phyloP scores from a whole-genome alignment of 2,113 vertebrate genomes.

The Amia ocellicauda region DNA sequence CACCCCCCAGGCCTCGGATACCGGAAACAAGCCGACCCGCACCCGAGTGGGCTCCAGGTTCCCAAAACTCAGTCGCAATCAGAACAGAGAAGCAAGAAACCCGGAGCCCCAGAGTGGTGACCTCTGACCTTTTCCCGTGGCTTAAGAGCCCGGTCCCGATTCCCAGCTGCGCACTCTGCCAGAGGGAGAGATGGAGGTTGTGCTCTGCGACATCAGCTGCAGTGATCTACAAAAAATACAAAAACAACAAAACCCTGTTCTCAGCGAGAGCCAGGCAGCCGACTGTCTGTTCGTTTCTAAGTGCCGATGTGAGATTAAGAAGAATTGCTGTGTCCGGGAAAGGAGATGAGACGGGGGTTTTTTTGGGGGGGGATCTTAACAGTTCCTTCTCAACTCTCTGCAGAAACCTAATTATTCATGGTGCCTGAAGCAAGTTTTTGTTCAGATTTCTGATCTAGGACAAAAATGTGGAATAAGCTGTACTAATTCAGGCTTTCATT shows the following conservation, averaged over 20 bases:
- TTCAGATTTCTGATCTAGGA: conserved; percentile 43
- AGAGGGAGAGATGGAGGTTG: neutral
- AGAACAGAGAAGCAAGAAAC: conserved; percentile 73
- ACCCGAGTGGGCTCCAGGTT: conserved; percentile 77
- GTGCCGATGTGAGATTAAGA: conserved; percentile 17
- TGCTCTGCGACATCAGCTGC: conserved; percentile 12
- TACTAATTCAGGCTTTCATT: no score
- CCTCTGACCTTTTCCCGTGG: conserved; percentile 65
- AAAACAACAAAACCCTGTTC: neutral
- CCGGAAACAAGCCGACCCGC: conserved; percentile 65
- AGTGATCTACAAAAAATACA: conserved; percentile 5
- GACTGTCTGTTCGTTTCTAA: conserved; percentile 21
- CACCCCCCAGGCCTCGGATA: conserved; percentile 68
- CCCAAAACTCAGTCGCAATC: conserved; percentile 77
- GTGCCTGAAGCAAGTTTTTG: conserved; percentile 56
- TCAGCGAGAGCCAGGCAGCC: conserved; percentile 3
- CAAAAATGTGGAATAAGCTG: no score
- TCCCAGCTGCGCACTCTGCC: conserved; percentile 22
- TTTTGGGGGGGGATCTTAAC: conserved; percentile 25
- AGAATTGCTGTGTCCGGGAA: conserved; percentile 24
- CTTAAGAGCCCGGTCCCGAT: neutral
- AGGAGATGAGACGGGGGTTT: conserved; percentile 15
- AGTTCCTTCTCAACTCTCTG: conserved; percentile 38
- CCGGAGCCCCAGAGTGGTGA: conserved; percentile 95
- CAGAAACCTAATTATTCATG: conserved; percentile 45